Percentiles rank a stretch among this genome's conserved stretches.
Conservation (phyloP, 2,113 vertebrate genomes). For the Acrocephalus kingi region DNA sequence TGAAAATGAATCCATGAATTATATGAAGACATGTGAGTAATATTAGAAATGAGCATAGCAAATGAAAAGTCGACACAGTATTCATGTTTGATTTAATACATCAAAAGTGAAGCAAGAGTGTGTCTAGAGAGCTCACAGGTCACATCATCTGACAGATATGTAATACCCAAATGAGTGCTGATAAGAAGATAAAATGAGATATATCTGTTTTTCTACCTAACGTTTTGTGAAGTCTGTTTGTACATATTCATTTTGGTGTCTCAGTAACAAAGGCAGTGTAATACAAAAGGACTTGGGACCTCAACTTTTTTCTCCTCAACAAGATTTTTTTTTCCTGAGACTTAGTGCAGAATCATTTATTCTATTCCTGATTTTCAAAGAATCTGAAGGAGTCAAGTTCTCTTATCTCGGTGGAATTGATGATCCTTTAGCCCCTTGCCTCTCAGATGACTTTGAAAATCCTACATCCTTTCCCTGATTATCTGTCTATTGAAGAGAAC, state of each 20-base stretch:
- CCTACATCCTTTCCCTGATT: neutral
- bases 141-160: neutral
- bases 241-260: neutral
- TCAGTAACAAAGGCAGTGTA: neutral
- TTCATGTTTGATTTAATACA: constrained; percentile 35
- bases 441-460: constrained; percentile 1
- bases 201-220: neutral
- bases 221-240: neutral
- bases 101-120: constrained; percentile 16
- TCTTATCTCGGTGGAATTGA: neutral
- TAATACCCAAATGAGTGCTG: neutral
- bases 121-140: constrained; percentile 26
- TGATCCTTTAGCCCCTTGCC: neutral
- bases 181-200: constrained; percentile 17
- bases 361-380: neutral
- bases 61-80: constrained; percentile 30
- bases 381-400: neutral
- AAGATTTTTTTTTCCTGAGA: neutral
- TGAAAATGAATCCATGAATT: constrained; percentile 32
- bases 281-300: neutral
- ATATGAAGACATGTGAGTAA: constrained; percentile 22
- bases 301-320: neutral
- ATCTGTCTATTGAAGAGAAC: neutral
- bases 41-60: constrained; percentile 36
- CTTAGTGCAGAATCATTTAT: neutral